phyloP scores from a whole-genome alignment of 1,140 invertebrate genomes.

The Thrips palmi region DNA sequence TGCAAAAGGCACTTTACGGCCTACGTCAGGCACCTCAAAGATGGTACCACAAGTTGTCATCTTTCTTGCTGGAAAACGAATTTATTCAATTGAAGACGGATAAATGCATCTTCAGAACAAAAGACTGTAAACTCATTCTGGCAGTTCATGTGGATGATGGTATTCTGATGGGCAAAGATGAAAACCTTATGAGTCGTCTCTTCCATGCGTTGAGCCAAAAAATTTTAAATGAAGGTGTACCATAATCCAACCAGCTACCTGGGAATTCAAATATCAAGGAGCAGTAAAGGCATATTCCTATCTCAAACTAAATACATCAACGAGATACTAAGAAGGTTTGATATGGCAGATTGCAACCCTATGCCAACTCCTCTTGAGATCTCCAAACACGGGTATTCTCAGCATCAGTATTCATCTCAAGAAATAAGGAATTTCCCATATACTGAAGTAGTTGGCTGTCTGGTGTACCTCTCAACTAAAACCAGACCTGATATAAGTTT shows the following conservation, averaged over 20 bases:
- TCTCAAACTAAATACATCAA: conserved; percentile 15
- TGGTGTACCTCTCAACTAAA: no score
- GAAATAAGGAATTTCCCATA: conserved; percentile 2
- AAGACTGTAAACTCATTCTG: conserved; percentile 10
- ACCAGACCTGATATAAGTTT: neutral
- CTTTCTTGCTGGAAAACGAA: conserved; percentile 15
- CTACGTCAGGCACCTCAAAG: conserved; percentile 18
- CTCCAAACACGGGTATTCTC: no score
- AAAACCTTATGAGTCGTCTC: conserved; percentile 16
- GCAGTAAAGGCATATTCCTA: conserved; percentile 13
- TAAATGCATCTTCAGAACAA: conserved; percentile 14
- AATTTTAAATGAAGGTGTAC: conserved; percentile 16
- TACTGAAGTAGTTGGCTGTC: no score
- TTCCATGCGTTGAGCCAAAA: neutral
- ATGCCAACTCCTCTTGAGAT: conserved; percentile 17
- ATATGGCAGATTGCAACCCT: conserved; percentile 15
- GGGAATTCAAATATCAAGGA: conserved; percentile 18
- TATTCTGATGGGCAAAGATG: conserved; percentile 14
- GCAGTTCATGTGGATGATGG: conserved; percentile 22
- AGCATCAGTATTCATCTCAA: no score
- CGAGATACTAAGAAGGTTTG: conserved; percentile 16
- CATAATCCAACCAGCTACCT: conserved; percentile 15
- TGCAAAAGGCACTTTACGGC: conserved; percentile 14
- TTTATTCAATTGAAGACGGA: conserved; percentile 15
- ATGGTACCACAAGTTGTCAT: conserved; percentile 19